Conservation (phyloP, 2,797 vertebrate species). For the Periparus ater region DNA sequence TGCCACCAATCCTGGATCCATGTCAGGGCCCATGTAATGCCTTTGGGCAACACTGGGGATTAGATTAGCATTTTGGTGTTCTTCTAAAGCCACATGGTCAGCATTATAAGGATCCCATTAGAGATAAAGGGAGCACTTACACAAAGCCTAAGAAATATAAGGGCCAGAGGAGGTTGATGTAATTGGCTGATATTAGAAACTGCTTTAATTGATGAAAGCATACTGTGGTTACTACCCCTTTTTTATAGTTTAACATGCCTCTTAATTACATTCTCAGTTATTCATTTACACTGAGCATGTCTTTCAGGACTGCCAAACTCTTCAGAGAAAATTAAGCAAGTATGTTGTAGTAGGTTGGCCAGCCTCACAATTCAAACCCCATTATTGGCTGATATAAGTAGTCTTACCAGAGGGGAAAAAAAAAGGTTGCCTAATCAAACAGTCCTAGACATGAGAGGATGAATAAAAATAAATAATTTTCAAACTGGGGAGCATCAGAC, state of each 20-base stretch:
- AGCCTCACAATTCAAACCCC: constrained; percentile 5
- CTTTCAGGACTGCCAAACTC: constrained; percentile 63
- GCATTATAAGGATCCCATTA: constrained; percentile 74
- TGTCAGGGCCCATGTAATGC: constrained; percentile 68
- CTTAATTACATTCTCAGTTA: constrained; percentile 65
- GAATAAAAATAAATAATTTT: constrained; percentile 20
- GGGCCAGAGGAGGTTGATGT: constrained; percentile 65
- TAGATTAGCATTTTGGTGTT: constrained; percentile 81
- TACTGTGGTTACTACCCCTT: constrained; percentile 64
- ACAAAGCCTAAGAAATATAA: constrained; percentile 72
- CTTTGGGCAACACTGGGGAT: constrained; percentile 76
- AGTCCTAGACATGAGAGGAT: constrained; percentile 3
- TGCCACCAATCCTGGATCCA: constrained; percentile 69
- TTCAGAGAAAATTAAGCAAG: constrained; percentile 27
- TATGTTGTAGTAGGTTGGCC: constrained; percentile 16
- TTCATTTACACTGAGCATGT: constrained; percentile 58
- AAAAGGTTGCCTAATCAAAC: constrained; percentile 3
- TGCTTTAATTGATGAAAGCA: constrained; percentile 71
- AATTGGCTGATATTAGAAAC: constrained; percentile 67
- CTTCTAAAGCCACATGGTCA: constrained; percentile 78
- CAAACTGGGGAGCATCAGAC: neutral
- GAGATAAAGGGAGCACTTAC: constrained; percentile 70
- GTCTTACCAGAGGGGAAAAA: neutral
- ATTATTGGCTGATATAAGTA: constrained; percentile 3
- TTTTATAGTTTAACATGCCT: constrained; percentile 64